phyloP scores from a whole-genome alignment of 2,888 invertebrate species.

The Galeruca laticollis region DNA sequence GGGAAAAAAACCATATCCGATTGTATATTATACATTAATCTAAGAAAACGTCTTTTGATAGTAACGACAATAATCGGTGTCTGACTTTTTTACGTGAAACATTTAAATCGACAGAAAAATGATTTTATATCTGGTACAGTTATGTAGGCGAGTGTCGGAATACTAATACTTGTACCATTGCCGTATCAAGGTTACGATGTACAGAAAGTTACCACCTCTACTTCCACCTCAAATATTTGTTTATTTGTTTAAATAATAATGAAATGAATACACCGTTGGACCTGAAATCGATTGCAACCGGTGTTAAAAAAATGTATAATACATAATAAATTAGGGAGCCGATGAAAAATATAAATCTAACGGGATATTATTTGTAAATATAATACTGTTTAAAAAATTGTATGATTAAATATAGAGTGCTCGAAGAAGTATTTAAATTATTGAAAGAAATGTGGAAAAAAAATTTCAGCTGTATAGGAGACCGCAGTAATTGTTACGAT shows the following conservation, averaged over 20 bases:
- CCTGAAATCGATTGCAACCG: background rate
- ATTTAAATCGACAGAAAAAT: background rate
- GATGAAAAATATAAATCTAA: too few species aligned
- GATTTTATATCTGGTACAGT: conserved; percentile 2
- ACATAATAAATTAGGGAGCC: background rate
- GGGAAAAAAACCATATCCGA: conserved; percentile 36
- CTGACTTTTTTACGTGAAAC: conserved; percentile 14
- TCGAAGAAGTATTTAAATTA: too few species aligned
- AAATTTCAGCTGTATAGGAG: too few species aligned
- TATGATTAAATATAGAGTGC: too few species aligned
- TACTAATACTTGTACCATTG: conserved; percentile 1
- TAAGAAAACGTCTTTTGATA: conserved; percentile 22
- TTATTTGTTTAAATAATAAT: conserved; percentile 9
- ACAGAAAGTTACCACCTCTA: conserved; percentile 10
- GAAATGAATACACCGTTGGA: background rate
- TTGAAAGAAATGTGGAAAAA: too few species aligned
- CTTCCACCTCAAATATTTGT: conserved; percentile 11
- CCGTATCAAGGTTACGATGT: conserved; percentile 18
- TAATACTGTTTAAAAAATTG: too few species aligned
- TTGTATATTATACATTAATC: background rate
- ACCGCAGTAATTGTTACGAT: too few species aligned
- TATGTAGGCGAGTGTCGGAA: background rate
- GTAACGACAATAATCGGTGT: background rate
- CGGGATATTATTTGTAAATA: too few species aligned
- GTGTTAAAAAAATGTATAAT: background rate